phyloP scores from a whole-genome alignment of 2,113 vertebrate species.

The Cettia cetti region DNA sequence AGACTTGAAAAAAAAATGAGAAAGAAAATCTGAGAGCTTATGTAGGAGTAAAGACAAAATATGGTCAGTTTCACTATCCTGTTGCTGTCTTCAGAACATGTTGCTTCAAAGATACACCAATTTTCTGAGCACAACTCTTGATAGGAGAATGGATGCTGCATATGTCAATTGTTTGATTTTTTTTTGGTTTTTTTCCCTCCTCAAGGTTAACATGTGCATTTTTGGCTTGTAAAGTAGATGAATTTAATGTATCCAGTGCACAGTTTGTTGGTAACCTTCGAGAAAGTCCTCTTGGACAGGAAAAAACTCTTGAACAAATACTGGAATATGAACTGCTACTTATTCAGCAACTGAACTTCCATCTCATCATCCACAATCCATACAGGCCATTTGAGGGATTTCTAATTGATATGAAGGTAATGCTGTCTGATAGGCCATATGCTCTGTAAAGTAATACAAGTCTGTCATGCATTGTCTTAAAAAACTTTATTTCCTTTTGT shows the following conservation, averaged over 20 bases:
- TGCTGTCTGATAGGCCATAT: neutral
- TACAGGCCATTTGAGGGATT: conserved; percentile 95
- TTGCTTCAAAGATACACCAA: neutral
- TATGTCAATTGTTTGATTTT: neutral
- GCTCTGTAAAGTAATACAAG: fast-evolving
- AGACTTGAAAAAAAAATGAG: neutral
- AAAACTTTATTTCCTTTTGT: neutral
- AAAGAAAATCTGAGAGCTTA: neutral
- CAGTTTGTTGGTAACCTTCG: conserved; percentile 95
- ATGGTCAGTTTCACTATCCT: neutral
- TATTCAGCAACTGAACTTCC: conserved; percentile 95
- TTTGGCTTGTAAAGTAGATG: conserved; percentile 96
- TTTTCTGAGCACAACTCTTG: neutral
- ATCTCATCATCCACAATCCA: conserved; percentile 93
- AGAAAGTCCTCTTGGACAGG: conserved; percentile 85
- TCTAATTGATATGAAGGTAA: conserved; percentile 94
- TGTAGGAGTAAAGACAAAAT: neutral
- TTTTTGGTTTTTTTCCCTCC: neutral
- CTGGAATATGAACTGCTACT: conserved; percentile 92
- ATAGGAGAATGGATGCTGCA: neutral
- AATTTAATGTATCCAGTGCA: conserved; percentile 94
- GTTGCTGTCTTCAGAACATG: neutral
- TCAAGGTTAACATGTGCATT: conserved; percentile 90
- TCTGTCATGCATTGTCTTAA: neutral
- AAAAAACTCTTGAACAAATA: conserved; percentile 89